A percentile compares a stretch with the other conserved stretches of the same genome.
phyloP scores from a whole-genome alignment of 2,113 vertebrate genomes.

The Pogona vitticeps region DNA sequence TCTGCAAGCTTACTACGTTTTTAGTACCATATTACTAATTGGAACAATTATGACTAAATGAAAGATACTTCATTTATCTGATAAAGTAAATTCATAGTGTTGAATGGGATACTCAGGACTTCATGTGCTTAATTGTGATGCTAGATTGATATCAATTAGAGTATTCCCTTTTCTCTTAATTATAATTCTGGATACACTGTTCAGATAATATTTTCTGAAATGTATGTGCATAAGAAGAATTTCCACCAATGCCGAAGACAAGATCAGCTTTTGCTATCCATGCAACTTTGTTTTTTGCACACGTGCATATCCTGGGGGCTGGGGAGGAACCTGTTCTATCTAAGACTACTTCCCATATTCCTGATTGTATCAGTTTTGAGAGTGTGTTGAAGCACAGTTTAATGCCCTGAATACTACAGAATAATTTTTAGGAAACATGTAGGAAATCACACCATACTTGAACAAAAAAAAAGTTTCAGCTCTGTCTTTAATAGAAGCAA shows the following conservation, averaged over 20 bases:
- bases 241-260: neutral
- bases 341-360: neutral
- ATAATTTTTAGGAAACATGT: neutral
- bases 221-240: neutral
- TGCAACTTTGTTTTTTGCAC: neutral
- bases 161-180: neutral
- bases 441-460: neutral
- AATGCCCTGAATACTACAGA: neutral
- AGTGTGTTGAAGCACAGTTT: neutral
- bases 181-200: neutral
- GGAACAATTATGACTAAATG: too few relatives aligned
- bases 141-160: neutral
- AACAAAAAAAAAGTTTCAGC: too few relatives aligned
- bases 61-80: too few relatives aligned
- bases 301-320: neutral
- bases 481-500: too few relatives aligned
- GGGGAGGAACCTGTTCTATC: neutral
- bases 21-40: too few relatives aligned
- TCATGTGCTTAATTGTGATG: neutral
- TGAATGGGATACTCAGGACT: too few relatives aligned
- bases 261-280: neutral
- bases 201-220: neutral
- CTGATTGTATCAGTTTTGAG: neutral
- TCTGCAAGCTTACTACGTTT: too few relatives aligned
- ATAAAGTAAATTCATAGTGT: too few relatives aligned